phyloP scores from a whole-genome alignment of 1,140 invertebrate species.

The Listronotus oregonensis region DNA sequence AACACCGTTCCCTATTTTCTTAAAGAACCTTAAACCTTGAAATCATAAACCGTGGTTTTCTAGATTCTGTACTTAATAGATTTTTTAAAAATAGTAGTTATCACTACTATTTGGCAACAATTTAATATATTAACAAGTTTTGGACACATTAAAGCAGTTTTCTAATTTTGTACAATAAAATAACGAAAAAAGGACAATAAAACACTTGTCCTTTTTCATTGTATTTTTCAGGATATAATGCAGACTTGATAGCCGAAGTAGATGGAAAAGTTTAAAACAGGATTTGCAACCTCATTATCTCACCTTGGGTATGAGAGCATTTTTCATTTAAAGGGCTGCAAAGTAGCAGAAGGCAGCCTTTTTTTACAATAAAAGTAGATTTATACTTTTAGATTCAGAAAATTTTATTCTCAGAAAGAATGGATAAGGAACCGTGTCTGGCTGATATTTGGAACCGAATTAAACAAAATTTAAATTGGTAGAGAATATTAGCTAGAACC shows the following conservation, averaged over 20 bases:
- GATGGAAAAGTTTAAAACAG: constrained; percentile 77
- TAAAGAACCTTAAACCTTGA: too few species aligned
- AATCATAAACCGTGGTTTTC: too few species aligned
- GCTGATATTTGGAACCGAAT: constrained; percentile 67
- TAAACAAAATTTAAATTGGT: constrained; percentile 64
- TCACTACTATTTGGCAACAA: too few species aligned
- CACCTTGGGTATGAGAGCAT: constrained; percentile 63
- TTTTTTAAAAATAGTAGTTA: too few species aligned
- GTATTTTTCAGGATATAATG: constrained; percentile 73
- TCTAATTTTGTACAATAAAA: too few species aligned
- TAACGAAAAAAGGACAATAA: too few species aligned
- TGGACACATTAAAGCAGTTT: too few species aligned
- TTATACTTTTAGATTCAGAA: constrained; percentile 58
- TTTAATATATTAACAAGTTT: too few species aligned
- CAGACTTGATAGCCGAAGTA: constrained; percentile 90
- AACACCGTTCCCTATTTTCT: too few species aligned
- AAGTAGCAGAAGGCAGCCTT: constrained; percentile 79
- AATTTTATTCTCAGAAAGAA: constrained; percentile 59
- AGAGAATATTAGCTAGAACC: constrained; percentile 66
- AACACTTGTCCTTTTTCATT: too few species aligned
- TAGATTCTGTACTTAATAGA: too few species aligned
- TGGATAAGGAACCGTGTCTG: constrained; percentile 62
- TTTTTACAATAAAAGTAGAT: constrained; percentile 73
- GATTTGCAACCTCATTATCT: constrained; percentile 71
- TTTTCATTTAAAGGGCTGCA: constrained; percentile 73